Evolutionary conservation across 2,888 invertebrate genomes (phyloP), one percentile per base, ranked within the genome.

Genomic region (Eupithecia subumbrata): DNA sequence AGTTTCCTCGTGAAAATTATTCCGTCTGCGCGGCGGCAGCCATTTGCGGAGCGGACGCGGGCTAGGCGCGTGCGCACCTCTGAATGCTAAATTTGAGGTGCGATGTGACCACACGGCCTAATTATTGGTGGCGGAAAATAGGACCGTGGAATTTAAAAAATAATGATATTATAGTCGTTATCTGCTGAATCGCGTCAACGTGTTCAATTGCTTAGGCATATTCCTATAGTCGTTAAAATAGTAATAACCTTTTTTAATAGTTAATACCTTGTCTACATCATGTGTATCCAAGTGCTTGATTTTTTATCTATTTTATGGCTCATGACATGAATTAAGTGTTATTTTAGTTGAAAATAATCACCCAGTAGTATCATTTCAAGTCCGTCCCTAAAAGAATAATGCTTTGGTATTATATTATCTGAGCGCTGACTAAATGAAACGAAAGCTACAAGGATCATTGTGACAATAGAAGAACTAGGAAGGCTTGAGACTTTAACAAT

Each of bases 21-120:
- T 76, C 76, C 86, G 88, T 83, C 86, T 87, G 84, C 87, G 83
- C 84, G 83, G 82, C 84, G 83, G 81, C 74, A 78, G 78, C 92
- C 93, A 84, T 89, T 90, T 82, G 82, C 85, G 89, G 92, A 93
- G 90, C 93, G 93, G 93, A 93, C 89, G 92, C 87, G 85, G 84
- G 90, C 86, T 90, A 89, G 92, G 89, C 85, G 85, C 85, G 81
- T 83, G 84, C 87, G 89, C 87, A 88, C 79, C 80, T 82, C 74
- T 76, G 86, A 90, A 91, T 92, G 88, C 84, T 71, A 45, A 56
- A 83, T 82, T 72, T 74, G 67, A 18, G 75, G 56, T 25, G 18
- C 83, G 76, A 67, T 80, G 88, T 87, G 84, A 79, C 87, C 81
- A 88, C 77, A 72, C 45, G 1, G 9, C 40, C 43, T 30, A 34